Evolutionary conservation across 2,888 invertebrate species (phyloP), one percentile per base, ranked within the genome.

Genomic region (Agrotis clavis): DNA sequence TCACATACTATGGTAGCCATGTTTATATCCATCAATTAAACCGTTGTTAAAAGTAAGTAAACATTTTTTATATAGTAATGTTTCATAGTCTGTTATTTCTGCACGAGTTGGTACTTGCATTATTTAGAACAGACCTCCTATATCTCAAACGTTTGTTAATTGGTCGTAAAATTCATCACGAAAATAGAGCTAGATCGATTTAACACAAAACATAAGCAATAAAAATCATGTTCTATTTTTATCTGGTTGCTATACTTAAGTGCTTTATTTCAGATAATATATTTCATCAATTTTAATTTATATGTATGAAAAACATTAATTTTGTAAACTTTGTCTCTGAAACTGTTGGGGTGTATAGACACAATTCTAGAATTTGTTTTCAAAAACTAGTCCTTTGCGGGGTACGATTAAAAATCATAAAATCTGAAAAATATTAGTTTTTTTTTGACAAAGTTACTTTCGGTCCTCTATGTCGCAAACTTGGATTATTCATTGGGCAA

Each of bases 31-130:
- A 50, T 16, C 45, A 0, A 64, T 67, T 63, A 65, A 57, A 56
- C 51, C 13, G 62, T 66, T 66, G 19, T 66, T 62, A 41, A 59
- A 70, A 47, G 14, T 53, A 4, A 18, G 7, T 51, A 71, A 67
- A 67, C 19, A 30, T 60, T 41, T 6, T 48, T 53, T 21, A 25
- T 53, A 13, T n/a, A 53, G 9, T 57, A 50, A 21, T 47, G 14
- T 25, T 61, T 41, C n/a, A 41, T 50, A 50, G 30, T 50, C 30
- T 19, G 45, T 41, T 62, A 54, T 59, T 69, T 69, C 47, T 65
- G 68, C 82, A 84, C 82, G 79, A 84, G n/a, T 67, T 60, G n/a
- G n/a, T 72, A 66, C 41, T 68, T 61, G 16, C 0, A 50, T 25
- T 57, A 18, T 67, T 25, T 57, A 18, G 65, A 67, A 62, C 13